Percentiles rank a stretch among this genome's conserved stretches.
Conservation (phyloP, 2,113 vertebrate genomes). For the Caretta caretta region DNA sequence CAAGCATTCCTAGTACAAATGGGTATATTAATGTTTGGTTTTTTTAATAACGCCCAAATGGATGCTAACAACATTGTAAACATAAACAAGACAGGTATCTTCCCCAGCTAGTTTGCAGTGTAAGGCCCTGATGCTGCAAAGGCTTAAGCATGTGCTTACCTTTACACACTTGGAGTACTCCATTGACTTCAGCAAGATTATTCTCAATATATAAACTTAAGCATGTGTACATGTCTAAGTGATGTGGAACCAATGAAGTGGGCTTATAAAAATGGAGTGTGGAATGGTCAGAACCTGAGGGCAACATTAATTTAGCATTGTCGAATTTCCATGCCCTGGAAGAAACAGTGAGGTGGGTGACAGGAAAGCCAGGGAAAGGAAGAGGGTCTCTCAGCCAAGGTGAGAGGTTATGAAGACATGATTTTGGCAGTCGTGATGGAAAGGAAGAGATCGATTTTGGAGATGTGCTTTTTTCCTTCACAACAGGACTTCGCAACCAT, state of each 20-base stretch:
- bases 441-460: neutral
- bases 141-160: neutral
- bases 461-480: neutral
- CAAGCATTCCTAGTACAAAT: neutral
- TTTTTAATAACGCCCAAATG: neutral
- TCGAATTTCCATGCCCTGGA: neutral
- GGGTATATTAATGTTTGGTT: rapidly evolving
- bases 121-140: neutral
- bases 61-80: neutral
- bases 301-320: neutral
- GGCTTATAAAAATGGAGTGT: neutral
- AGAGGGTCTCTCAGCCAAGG: neutral
- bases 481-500: neutral
- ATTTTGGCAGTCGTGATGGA: neutral
- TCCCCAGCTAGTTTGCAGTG: neutral
- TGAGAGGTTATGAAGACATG: neutral
- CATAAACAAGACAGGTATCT: neutral
- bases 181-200: neutral
- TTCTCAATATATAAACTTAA: neutral
- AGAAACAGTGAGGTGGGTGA: neutral
- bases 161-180: neutral
- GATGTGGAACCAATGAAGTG: neutral
- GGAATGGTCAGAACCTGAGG: neutral
- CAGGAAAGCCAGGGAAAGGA: neutral
- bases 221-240: neutral